These are phyloP conservation scores for Danionella cerebrum DNA, from an alignment of 2,113 vertebrate genomes.

Conservation along the genomic window DNA sequence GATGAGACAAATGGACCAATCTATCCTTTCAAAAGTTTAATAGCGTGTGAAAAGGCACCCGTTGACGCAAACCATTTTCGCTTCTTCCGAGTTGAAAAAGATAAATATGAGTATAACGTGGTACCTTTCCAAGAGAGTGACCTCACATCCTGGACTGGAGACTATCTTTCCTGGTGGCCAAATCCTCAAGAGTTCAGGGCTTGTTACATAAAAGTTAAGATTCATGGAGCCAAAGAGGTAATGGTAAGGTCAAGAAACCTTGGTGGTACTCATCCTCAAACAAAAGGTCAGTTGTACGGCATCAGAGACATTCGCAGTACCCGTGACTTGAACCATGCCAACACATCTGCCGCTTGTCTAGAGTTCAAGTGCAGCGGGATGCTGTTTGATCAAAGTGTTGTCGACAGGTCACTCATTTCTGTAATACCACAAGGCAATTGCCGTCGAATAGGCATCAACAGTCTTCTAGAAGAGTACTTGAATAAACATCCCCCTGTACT, in stretches of 20 bases:
- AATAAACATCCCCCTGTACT: slow-evolving; percentile 74
- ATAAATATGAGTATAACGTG: slow-evolving; percentile 93
- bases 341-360: slow-evolving; percentile 79
- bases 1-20: slow-evolving; percentile 83
- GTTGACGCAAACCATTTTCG: slow-evolving; percentile 82
- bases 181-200: slow-evolving; percentile 96
- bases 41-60: slow-evolving; percentile 78
- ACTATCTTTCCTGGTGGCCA: slow-evolving; percentile 95
- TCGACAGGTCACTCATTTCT: slow-evolving; percentile 80
- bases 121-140: slow-evolving; percentile 88
- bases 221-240: slow-evolving; percentile 82
- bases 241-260: slow-evolving; percentile 82
- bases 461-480: slow-evolving; percentile 82
- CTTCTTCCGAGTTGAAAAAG: slow-evolving; percentile 88
- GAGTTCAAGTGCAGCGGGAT: slow-evolving; percentile 96
- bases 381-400: slow-evolving; percentile 83
- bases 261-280: slow-evolving; percentile 79
- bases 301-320: slow-evolving; percentile 90
- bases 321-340: slow-evolving; percentile 60
- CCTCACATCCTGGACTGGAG: slow-evolving; percentile 83
- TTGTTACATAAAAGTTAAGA: slow-evolving; percentile 87
- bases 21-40: slow-evolving; percentile 81
- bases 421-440: slow-evolving; percentile 85
- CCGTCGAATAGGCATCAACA: slow-evolving; percentile 65
- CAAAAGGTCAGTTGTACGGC: slow-evolving; percentile 80